Conservation (phyloP, 2,797 vertebrate genomes). For the Denticeps clupeoides region DNA sequence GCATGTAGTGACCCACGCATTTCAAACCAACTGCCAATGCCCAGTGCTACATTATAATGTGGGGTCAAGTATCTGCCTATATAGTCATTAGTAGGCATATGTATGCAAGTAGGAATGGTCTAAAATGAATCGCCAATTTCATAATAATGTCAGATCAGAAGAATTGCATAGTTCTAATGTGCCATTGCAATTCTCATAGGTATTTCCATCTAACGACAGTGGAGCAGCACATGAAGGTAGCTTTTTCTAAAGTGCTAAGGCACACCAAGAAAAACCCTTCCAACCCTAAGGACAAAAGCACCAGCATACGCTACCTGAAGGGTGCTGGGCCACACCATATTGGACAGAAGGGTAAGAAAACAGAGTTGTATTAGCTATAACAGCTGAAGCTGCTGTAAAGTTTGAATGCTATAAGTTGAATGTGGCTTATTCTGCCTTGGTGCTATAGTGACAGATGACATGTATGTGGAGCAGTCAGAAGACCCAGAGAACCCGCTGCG, state of each 20-base stretch:
- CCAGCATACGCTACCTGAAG: constrained; percentile 95
- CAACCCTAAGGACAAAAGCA: constrained; percentile 96
- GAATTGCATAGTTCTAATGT: too few species aligned
- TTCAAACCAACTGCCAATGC: too few species aligned
- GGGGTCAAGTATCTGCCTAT: too few species aligned
- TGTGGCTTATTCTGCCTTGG: background rate
- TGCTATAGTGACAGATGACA: constrained; percentile 81
- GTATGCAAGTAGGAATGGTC: too few species aligned
- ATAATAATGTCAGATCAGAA: background rate
- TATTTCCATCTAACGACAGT: constrained; percentile 90
- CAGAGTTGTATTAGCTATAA: background rate
- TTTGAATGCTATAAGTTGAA: background rate
- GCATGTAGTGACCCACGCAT: too few species aligned
- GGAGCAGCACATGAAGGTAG: constrained; percentile 96
- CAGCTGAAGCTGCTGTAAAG: too few species aligned
- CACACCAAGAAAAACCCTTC: constrained; percentile 97
- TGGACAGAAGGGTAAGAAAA: constrained; percentile 80
- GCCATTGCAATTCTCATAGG: too few species aligned
- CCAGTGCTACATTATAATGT: too few species aligned
- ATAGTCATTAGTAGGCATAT: too few species aligned
- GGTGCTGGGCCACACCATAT: constrained; percentile 75
- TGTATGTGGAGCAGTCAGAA: constrained; percentile 94
- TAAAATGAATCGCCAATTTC: too few species aligned
- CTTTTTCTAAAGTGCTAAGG: constrained; percentile 94
- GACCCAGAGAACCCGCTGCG: constrained; percentile 95